Evolutionary conservation across 2,113 vertebrate genomes (phyloP).

Genomic region (Pollimyrus isidori): DNA sequence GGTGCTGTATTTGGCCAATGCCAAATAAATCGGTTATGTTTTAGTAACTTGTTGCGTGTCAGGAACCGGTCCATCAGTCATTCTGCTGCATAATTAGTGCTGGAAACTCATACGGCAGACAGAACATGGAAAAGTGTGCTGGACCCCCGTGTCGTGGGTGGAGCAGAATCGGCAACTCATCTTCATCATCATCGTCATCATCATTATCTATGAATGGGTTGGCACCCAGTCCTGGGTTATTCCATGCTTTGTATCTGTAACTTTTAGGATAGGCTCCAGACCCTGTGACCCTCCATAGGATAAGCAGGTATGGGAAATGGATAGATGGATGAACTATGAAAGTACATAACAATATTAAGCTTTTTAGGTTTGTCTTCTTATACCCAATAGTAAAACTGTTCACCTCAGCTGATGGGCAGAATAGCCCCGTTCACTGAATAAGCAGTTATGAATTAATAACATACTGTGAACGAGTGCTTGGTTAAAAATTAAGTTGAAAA

Average conservation of each 20-base stretch:
- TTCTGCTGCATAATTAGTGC: conserved; percentile 6
- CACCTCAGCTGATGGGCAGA: background rate
- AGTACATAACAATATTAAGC: background rate
- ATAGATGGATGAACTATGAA: background rate
- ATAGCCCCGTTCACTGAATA: background rate
- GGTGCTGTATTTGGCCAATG: background rate
- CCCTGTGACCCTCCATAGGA: background rate
- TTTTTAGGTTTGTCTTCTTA: background rate
- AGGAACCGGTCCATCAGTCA: conserved; percentile 14
- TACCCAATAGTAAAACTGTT: background rate
- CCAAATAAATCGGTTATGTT: conserved; percentile 11
- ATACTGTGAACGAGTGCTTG: too few relatives aligned
- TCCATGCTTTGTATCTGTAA: background rate
- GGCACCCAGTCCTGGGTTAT: background rate
- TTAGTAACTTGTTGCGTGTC: conserved; percentile 20
- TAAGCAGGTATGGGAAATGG: background rate
- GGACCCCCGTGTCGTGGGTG: background rate
- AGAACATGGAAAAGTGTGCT: background rate
- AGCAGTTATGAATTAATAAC: background rate
- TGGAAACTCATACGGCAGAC: background rate
- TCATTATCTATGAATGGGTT: background rate
- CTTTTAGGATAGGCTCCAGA: background rate
- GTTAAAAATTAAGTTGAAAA: background rate
- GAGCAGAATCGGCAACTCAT: background rate
- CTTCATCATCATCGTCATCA: background rate